These are phyloP conservation scores for Lysandra bellargus DNA, from an alignment of 2,888 invertebrate genomes.

Conservation along the genomic window DNA sequence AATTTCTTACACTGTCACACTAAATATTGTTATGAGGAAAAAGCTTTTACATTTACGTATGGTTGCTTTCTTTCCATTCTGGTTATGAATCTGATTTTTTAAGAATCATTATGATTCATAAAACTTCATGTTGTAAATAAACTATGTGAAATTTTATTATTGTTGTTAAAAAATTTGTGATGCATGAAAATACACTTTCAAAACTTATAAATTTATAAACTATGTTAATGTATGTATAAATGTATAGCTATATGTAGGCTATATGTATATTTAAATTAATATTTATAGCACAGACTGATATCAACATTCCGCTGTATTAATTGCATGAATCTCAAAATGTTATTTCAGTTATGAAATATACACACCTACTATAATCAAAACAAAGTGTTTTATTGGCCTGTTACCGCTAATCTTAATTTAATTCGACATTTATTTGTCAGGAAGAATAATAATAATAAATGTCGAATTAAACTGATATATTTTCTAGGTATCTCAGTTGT, in stretches of 20 bases:
- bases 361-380: neutral
- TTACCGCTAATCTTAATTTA: neutral
- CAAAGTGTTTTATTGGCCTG: neutral
- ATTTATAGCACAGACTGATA: conserved; percentile 44
- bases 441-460: neutral
- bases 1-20: neutral
- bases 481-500: neutral
- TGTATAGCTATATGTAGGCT: no score
- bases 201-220: neutral
- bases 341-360: conserved; percentile 17
- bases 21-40: neutral
- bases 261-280: conserved; percentile 6
- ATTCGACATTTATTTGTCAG: neutral
- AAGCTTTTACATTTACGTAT: neutral
- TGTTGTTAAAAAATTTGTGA: neutral
- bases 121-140: neutral
- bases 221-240: neutral
- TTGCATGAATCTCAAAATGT: conserved; percentile 11
- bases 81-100: neutral
- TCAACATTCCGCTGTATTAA: conserved; percentile 44
- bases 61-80: neutral
- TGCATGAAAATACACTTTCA: neutral
- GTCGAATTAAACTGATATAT: no score
- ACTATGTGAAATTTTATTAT: neutral
- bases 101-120: neutral